A percentile compares a stretch with the other conserved stretches of the same genome.
Evolutionary conservation across 2,113 vertebrate genomes (phyloP).

Genomic region (Pelecanoides urinatrix): DNA sequence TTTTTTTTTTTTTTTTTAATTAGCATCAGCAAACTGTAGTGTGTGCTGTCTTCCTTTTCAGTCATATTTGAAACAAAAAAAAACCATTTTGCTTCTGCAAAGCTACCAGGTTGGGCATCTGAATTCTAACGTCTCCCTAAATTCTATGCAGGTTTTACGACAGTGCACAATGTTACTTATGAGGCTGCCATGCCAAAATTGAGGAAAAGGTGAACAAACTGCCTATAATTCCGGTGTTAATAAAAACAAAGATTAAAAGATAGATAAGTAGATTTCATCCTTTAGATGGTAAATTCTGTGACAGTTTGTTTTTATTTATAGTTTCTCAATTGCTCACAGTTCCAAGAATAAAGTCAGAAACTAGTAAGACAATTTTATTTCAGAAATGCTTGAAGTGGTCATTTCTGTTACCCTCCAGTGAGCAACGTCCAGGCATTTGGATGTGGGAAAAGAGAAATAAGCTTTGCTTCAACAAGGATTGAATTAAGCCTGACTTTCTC

Average conservation of each 20-base stretch:
- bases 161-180: not conserved
- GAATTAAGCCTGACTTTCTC: not conserved
- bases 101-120: not conserved
- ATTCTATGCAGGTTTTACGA: not conserved
- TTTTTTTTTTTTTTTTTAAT: not conserved
- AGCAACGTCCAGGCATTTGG: not conserved
- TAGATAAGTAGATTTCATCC: not conserved
- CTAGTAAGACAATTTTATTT: not conserved
- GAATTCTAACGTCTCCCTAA: not conserved
- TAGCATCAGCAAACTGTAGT: not conserved
- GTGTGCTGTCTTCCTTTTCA: not conserved
- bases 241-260: not conserved
- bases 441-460: not conserved
- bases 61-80: not conserved
- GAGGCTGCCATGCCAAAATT: not conserved
- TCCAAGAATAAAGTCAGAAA: not conserved
- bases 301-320: not conserved
- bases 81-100: not conserved
- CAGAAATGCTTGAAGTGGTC: not conserved
- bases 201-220: not conserved
- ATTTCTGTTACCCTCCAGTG: not conserved
- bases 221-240: not conserved
- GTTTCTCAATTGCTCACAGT: not conserved
- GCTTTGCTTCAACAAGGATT: not conserved
- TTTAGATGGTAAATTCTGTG: not conserved